Percentiles rank a stretch among this genome's conserved stretches.
Evolutionary conservation across 2,888 invertebrate genomes (phyloP).

Genomic region (Hedychridium roseum): DNA sequence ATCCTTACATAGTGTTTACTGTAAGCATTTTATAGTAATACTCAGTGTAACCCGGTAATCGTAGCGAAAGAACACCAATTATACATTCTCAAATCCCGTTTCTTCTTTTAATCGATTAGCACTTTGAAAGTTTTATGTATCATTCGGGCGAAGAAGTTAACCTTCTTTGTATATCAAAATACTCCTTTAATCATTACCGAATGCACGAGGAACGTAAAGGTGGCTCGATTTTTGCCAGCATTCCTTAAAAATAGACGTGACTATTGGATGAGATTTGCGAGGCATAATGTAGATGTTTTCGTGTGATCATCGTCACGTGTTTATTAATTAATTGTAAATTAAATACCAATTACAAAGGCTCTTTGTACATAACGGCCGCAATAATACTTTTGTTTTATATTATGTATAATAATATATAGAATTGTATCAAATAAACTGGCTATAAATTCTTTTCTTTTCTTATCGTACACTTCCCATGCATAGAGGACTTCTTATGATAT

Average conservation of each 20-base stretch:
- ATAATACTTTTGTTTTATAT: constrained; percentile 61
- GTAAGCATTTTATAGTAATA: background rate
- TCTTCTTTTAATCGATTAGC: background rate
- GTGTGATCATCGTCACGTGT: constrained; percentile 42
- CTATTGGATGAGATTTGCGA: no score
- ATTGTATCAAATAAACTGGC: constrained; percentile 60
- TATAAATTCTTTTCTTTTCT: constrained; percentile 45
- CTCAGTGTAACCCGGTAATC: background rate
- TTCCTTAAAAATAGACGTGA: no score
- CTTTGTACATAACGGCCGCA: constrained; percentile 62
- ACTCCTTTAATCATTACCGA: no score
- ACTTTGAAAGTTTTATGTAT: background rate
- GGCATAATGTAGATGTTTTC: no score
- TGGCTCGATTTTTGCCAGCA: no score
- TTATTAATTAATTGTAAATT: constrained; percentile 62
- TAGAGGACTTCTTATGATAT: no score
- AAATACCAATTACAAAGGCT: constrained; percentile 63
- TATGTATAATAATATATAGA: constrained; percentile 46
- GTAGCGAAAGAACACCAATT: constrained; percentile 1
- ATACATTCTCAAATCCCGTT: background rate
- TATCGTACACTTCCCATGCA: constrained; percentile 27
- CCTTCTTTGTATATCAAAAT: no score
- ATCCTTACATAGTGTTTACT: no score
- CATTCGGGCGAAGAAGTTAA: no score
- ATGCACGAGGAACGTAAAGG: no score